Evolutionary conservation across 2,797 vertebrate genomes (phyloP), one percentile per base, ranked within the genome.

Genomic region (Parambassis ranga): DNA sequence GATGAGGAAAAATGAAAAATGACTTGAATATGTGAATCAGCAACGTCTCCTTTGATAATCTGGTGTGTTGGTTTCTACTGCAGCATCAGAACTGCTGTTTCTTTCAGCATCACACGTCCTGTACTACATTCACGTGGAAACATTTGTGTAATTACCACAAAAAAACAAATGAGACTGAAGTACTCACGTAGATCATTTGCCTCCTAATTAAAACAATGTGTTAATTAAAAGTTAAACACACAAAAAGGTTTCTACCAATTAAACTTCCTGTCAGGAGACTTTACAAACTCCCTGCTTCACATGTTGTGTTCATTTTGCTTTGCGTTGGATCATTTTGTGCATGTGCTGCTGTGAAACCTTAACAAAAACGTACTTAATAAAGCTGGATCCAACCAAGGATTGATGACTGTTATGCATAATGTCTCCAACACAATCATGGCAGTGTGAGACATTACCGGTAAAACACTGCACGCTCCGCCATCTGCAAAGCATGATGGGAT

Each of bases 1-100:
- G 67, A 69, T 65, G 30, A 72, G 48, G 70, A 55, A 59, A n/a
- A n/a, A n/a, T n/a, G n/a, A 65, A 46, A 68, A 67, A 71, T 37
- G 9, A 31, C 31, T n/a, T n/a, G n/a, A n/a, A n/a, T n/a, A n/a
- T n/a, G n/a, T n/a, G n/a, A n/a, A n/a, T n/a, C n/a, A n/a, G n/a
- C n/a, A n/a, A n/a, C n/a, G n/a, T n/a, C n/a, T n/a, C n/a, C n/a
- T n/a, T n/a, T n/a, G n/a, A n/a, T n/a, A n/a, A n/a, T n/a, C n/a
- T n/a, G n/a, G n/a, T n/a, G n/a, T n/a, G n/a, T 26, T 37, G 19
- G 36, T 9, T 36, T 62, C 55, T 32, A 32, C 7, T n/a, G 13
- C 9, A 8, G 16, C 19, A 27, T 15, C 14, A 56, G 15, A 36
- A 14, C 18, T 46, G 13, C 19, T 49, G 26, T 58, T 23, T 1